Base-by-base conservation (phyloP, 2,113 vertebrate species). In the Syngnathus scovelli region DNA sequence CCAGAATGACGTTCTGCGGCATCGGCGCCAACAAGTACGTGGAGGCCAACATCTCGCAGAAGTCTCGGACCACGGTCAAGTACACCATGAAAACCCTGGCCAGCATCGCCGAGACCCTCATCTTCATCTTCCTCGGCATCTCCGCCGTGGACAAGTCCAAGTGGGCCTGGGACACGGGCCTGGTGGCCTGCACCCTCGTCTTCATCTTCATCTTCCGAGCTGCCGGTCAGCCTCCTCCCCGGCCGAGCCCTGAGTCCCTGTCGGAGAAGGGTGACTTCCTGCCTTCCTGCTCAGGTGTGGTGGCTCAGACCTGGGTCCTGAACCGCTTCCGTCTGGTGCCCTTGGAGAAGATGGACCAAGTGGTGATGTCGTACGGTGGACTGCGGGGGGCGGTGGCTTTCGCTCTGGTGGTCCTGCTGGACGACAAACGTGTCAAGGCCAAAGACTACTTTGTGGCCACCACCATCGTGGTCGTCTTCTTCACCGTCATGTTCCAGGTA, bases 401-500 rank as follows among this genome's bases (percentile, higher is more conserved):
- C 0, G 96, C 96, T 15, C 82, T 98, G 82, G 96, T 96, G 76
- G 95, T 96, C 59, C 90, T 98, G 55, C 90, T 98, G 83, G 93
- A 98, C 3, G 78, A 72, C 38, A 63, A 88, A 10, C 90, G 93
- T 3, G 94, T 98, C 82, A 94, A 93, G 81, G 96, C 95, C 78
- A 98, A 98, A 77, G 95, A 96, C 80, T 98, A 97, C 86, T 98
- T 98, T 75, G 96, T 98, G 16, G 95, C 95, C 23, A 98, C 96
- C 0, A 98, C 96, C 23, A 98, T 98, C 0, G 92, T 97, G 66
- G 96, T 98, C 21, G 92, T 98, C 69, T 98, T 98, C 90, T 98
- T 98, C 93, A 98, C 96, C 0, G 96, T 98, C 83, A 98, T 98
- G 74, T 94, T 98, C 83, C 96, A 98, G 96, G 96, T 98, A 89